Evolutionary conservation across 2,797 vertebrate species (phyloP).

Genomic region (Cyprinodon diabolis): DNA sequence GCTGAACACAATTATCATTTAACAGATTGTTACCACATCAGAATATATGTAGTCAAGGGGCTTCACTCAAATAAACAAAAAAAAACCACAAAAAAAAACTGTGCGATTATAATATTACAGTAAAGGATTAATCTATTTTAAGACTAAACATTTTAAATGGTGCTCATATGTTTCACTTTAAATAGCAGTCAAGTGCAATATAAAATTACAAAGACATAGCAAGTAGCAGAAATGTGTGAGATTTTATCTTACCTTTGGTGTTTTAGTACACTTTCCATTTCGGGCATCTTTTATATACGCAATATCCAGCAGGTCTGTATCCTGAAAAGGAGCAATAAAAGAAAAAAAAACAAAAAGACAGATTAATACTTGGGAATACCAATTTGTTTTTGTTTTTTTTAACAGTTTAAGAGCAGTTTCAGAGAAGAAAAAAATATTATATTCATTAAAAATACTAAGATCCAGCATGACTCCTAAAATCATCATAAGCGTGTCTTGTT

Average conservation of each 20-base stretch:
- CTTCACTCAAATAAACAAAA: no score
- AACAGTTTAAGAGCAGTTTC: conserved; percentile 18
- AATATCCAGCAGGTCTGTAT: conserved; percentile 83
- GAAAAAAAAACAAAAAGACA: conserved; percentile 4
- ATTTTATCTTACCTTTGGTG: conserved; percentile 77
- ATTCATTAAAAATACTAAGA: neutral
- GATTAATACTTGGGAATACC: conserved; percentile 10
- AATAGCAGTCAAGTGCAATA: neutral
- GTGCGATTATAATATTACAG: neutral
- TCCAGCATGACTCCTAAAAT: conserved; percentile 11
- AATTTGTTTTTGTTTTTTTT: conserved; percentile 10
- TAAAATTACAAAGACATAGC: neutral
- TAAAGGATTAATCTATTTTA: neutral
- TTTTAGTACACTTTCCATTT: conserved; percentile 81
- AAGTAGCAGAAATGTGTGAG: neutral
- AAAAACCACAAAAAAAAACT: neutral
- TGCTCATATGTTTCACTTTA: neutral
- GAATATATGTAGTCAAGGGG: neutral
- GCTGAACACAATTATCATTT: neutral
- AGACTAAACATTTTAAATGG: neutral
- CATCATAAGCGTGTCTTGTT: neutral
- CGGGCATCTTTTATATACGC: conserved; percentile 82
- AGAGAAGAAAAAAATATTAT: conserved; percentile 17
- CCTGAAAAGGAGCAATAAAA: conserved; percentile 70
- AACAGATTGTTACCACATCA: neutral